Evolutionary conservation across 2,888 invertebrate genomes (phyloP), one percentile per base, ranked within the genome.

Genomic region (Dermolepida albohirtum): DNA sequence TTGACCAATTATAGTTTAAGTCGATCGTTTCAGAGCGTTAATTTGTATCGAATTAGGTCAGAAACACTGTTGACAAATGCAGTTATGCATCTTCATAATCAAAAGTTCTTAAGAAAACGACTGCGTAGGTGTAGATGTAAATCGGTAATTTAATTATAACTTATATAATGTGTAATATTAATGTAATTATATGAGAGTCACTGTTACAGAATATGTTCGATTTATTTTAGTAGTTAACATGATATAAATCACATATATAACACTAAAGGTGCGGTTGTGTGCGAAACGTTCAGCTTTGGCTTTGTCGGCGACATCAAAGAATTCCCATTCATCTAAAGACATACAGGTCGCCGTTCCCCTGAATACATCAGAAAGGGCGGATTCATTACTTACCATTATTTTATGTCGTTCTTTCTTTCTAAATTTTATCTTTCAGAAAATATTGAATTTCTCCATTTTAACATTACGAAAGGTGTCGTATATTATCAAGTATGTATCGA

Each of bases 231-330:
- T 40, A 64, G 64, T 64, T 64, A 64, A 64, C 43, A 41, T 22
- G 29, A 64, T 54, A 54, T 52, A 50, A 64, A 64, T 64, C 64
- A 64, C 50, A 51, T 51, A 34, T 6, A 51, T 51, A 54, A 51
- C 22, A 41, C 64, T 64, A 52, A 64, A 39, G 52, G 59, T 67
- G 54, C 59, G 55, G 68, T 59, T 66, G 40, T 50, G 50, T 51
- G 41, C 44, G 59, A 66, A 66, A 69, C 65, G 69, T 69, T 69
- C 52, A 65, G 66, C 57, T 49, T 66, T 50, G 66, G 59, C 66
- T 69, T 64, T 67, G 64, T 67, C 63, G 64, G 66, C 41, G 43
- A 57, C 64, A 50, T 69, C 66, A 69, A 69, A 69, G 63, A 54
- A 51, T 52, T 57, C 14, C 17, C 66, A 55, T 57, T 67, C 54